Evolutionary conservation across 2,797 vertebrate genomes (phyloP), one percentile per base, ranked within the genome.

Genomic region (Philypnodon macrostomus): DNA sequence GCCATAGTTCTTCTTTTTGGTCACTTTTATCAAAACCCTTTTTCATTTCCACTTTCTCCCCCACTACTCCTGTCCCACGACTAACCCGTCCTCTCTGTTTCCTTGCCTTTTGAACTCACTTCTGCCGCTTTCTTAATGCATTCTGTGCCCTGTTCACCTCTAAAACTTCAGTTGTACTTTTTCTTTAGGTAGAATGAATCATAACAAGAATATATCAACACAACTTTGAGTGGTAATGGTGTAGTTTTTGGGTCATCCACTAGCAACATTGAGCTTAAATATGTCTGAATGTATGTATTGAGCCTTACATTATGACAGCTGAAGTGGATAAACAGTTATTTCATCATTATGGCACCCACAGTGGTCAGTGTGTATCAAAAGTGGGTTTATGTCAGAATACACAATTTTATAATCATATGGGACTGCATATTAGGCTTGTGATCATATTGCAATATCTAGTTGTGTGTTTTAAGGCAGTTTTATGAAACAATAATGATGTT

Each of bases 1-100:
- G 31, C 41, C 23, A 2, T 9, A 51, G 19, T 32, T 3, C 2
- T 49, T 30, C 19, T 14, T 39, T 41, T 23, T 17, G 12, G 33
- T 54, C 24, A 47, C 56, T 70, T 51, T 44, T 16, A 40, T 56
- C 26, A 17, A 31, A 7, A 12, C 17, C 2, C 14, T 27, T 5
- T 10, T 29, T 14, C 5, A 11, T 47, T 30, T 34, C 38, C 40
- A 9, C 12, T 24, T n/a, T 24, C 51, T 31, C 24, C 4, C 21
- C 2, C 32, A 32, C 21, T 1, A 5, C 19, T 34, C 19, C 21
- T 16, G 34, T 26, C 12, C 19, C 21, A 3, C 14, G 23, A 15
- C 13, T 47, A 34, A 24, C 31, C 32, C 32, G 34, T 24, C 19
- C 33, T 12, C 13, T 14, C 10, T 44, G 26, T 44, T 18, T 44